Percentiles rank a stretch among this genome's conserved stretches.
Evolutionary conservation across 2,888 invertebrate genomes (phyloP).

Genomic region (Himalopsyche tibetana): DNA sequence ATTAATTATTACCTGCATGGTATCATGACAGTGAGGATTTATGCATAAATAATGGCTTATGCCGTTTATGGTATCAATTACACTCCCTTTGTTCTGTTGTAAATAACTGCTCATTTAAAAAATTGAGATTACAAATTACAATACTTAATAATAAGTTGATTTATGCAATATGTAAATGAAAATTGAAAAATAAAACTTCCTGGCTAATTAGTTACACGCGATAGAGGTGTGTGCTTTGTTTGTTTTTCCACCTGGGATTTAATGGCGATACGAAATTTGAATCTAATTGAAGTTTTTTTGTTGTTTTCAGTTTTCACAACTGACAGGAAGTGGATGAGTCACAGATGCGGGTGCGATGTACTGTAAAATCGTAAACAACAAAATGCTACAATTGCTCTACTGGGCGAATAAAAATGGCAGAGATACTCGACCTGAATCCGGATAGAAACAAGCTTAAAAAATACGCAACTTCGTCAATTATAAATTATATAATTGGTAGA

Average conservation of each 20-base stretch:
- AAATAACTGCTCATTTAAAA: constrained; percentile 1
- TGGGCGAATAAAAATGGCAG: constrained; percentile 16
- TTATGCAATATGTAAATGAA: constrained; percentile 4
- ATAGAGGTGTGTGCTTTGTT: constrained; percentile 11
- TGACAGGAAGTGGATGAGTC: constrained; percentile 32
- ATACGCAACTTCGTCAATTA: no score
- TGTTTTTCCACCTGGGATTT: constrained; percentile 37
- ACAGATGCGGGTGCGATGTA: constrained; percentile 42
- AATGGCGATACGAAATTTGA: constrained; percentile 31
- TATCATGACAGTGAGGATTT: no score
- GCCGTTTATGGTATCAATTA: not conserved
- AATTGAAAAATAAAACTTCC: constrained; percentile 28
- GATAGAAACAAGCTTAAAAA: constrained; percentile 3
- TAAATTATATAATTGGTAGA: no score
- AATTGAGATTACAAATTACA: constrained; percentile 29
- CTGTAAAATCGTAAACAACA: constrained; percentile 32
- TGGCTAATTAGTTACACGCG: constrained; percentile 37
- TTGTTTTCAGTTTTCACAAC: constrained; percentile 37
- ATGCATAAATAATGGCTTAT: no score
- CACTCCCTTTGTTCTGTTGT: not conserved
- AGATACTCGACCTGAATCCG: constrained; percentile 11
- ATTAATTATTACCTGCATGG: no score
- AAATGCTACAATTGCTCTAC: not conserved
- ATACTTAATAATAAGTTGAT: constrained; percentile 10
- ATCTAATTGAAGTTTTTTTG: constrained; percentile 41